Evolutionary conservation across 2,888 invertebrate species (phyloP).

Genomic region (Syrphus vitripennis): DNA sequence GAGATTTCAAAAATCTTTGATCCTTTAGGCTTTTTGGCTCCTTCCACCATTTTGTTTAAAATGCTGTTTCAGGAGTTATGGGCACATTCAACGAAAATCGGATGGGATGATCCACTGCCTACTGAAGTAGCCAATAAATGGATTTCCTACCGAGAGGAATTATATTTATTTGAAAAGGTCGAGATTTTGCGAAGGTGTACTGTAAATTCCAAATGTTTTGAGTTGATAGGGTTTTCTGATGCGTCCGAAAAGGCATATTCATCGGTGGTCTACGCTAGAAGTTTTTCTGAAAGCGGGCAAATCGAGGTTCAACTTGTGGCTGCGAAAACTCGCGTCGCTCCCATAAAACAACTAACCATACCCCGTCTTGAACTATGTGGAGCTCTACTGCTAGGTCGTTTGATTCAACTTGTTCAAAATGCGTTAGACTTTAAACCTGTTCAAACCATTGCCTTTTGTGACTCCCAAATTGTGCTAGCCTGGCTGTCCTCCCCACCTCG

Average conservation of each 20-base stretch:
- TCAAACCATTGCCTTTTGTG: no score
- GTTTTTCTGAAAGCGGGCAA: no score
- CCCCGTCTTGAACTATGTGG: no score
- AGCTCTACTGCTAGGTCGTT: no score
- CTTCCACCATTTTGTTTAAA: not conserved
- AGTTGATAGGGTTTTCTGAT: not conserved
- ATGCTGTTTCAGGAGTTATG: not conserved
- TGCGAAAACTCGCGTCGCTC: no score
- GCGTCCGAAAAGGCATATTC: not conserved
- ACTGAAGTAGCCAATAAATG: not conserved
- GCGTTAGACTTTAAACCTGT: no score
- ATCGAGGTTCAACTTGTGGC: no score
- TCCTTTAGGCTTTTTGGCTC: not conserved
- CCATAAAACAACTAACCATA: no score
- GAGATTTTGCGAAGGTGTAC: not conserved
- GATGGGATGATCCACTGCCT: not conserved
- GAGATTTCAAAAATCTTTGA: slow-evolving; percentile 14
- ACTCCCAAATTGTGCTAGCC: no score
- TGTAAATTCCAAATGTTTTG: not conserved
- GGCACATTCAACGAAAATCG: not conserved
- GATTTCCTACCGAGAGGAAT: not conserved
- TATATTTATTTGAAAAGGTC: not conserved
- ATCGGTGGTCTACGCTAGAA: not conserved
- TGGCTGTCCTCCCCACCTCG: no score
- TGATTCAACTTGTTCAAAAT: no score